These are phyloP conservation scores for Anoura caudifer DNA, from an alignment of 2,113 vertebrate genomes.

Conservation along the genomic window DNA sequence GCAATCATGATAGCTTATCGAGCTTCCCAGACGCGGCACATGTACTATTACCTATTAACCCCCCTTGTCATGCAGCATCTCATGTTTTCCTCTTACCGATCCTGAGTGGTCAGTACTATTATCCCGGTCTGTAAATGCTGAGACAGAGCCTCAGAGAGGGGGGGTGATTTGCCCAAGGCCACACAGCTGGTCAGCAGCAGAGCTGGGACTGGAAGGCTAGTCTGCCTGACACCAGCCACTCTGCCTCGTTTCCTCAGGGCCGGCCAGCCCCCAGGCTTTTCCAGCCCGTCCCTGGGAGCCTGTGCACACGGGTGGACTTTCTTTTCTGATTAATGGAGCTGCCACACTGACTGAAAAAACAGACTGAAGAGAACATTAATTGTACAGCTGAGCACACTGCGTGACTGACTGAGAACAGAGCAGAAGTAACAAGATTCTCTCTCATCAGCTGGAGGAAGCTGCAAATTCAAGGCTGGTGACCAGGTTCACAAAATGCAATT, in stretches of 20 bases:
- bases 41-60: background rate
- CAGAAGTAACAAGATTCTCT: background rate
- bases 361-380: background rate
- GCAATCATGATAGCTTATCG: background rate
- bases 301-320: background rate
- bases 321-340: background rate
- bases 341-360: background rate
- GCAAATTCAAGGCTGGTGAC: background rate
- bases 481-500: background rate
- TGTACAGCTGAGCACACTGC: background rate
- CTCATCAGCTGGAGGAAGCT: conserved; percentile 32
- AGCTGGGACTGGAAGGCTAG: background rate
- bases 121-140: background rate
- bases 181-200: background rate
- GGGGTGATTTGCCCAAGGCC: background rate
- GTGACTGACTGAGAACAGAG: conserved; percentile 21
- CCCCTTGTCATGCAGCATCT: background rate
- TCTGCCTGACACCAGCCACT: background rate
- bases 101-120: background rate
- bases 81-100: background rate
- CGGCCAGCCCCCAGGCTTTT: background rate
- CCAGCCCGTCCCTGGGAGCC: background rate
- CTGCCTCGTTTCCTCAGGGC: background rate
- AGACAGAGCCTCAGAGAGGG: background rate
- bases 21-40: background rate